Base-by-base conservation (phyloP, 2,113 vertebrate genomes). In the Menura novaehollandiae region DNA sequence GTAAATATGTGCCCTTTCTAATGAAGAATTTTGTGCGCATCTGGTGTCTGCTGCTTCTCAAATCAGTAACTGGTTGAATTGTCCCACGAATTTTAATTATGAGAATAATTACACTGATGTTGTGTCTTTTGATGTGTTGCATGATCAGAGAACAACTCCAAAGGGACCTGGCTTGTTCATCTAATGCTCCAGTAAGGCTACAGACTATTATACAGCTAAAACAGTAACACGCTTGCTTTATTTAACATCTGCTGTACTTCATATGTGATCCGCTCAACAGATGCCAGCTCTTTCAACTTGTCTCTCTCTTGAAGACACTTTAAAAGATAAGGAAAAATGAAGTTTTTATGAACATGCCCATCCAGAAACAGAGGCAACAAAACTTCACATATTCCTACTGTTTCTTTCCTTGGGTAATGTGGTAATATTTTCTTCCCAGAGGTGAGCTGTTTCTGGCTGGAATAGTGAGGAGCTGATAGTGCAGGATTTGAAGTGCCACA, bases 101-200 rank as follows among this genome's bases (percentile, higher is more conserved):
- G 80, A 39, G 37, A 52, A 39, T 55, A 85, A 87, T 91, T 90
- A 67, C 46, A 60, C 15, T 73, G 39, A 41, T 83, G 27, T 28
- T 71, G 27, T 77, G 24, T 88, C 58, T 91, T 95, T 92, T 94
- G 78, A 92, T 94, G 87, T 79, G 33, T 79, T 90, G 11, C 30
- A 30, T 35, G 24, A 76, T 88, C n/a, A 78, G 56, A 58, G 23
- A 68, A 60, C 37, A 81, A 23, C 22, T 94, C 52, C 74, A 75
- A 44, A 81, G 88, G 44, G 64, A 35, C 19, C 24, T 71, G 43
- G 8, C 16, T 67, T 35, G 22, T 84, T 93, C 43, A 23, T 35
- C 12, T 12, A 67, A 90, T 60, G 32, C 47, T 41, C 4, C n/a
- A 66, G 11, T 49, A 43, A 55, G 28, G 21, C 46, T 91, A 26